Base-by-base conservation (phyloP, 2,797 vertebrate genomes). In the Halcyon badia region DNA sequence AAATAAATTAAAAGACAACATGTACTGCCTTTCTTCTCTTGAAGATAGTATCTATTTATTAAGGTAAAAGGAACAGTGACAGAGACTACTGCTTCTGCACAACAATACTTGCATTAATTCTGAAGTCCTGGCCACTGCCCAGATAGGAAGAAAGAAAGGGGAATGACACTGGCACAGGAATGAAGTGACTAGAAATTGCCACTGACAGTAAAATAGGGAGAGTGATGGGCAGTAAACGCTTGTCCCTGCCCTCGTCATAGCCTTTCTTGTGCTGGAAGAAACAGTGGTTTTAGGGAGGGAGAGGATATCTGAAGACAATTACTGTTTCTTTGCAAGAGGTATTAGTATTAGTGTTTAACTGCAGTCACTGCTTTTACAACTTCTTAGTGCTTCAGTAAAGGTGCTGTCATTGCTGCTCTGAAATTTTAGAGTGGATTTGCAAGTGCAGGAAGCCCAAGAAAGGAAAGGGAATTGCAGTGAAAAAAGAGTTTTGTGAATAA, bases 171-270 rank as follows among this genome's bases (percentile, higher is more conserved):
- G 72, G 91, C 85, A 89, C 52, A 77, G 83, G 91, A 97, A 97
- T 95, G 95, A 96, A 97, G 96, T 94, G 95, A 96, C 94, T 83
- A 91, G 93, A 97, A 97, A 98, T 95, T 89, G 93, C 91, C 41
- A 46, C 56, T 95, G 96, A 93, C 93, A 96, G 82, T 94, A 96
- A 97, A 97, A 95, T 6, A 76, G 68, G 80, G 83, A 96, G 71
- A 52, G 66, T 76, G 54, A 90, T 25, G 81, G 94, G 69, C 91
- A 95, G 68, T 95, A 92, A 93, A 97, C 77, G 14, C n/a, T 96
- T 96, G 91, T 95, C 91, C 87, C 94, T 96, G 94, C 95, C 83
- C 90, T 81, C 69, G 93, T 78, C 90, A 94, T 51, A 87, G 94
- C 57, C 28, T 90, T 88, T 91, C 93, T 66, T 41, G 56, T 91